Conservation (phyloP, 2,797 vertebrate species). For the Xiphorhynchus erythropygius region DNA sequence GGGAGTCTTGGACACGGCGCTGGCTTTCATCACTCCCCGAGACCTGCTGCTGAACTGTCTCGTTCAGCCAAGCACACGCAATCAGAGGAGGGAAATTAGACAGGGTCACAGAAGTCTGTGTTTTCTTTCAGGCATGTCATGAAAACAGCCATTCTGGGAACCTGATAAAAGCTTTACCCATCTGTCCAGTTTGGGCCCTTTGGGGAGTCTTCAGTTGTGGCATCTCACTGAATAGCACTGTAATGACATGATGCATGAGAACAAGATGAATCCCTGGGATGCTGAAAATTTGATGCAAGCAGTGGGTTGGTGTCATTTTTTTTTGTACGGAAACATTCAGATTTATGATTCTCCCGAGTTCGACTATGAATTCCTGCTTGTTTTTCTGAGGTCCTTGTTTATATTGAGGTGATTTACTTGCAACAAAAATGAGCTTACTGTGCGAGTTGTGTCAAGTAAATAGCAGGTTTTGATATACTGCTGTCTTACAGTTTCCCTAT, state of each 20-base stretch:
- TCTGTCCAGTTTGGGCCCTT: constrained; percentile 68
- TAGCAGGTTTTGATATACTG: constrained; percentile 42
- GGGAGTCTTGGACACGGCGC: neutral
- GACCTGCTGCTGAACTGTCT: constrained; percentile 48
- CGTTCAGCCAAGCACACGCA: constrained; percentile 40
- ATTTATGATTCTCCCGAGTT: constrained; percentile 64
- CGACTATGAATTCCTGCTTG: constrained; percentile 62
- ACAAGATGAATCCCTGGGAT: constrained; percentile 52
- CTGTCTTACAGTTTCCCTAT: constrained; percentile 47
- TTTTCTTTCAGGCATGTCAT: constrained; percentile 67
- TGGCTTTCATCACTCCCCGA: neutral
- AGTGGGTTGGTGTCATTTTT: constrained; percentile 35
- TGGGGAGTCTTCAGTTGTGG: constrained; percentile 61
- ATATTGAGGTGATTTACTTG: constrained; percentile 63
- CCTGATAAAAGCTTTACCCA: constrained; percentile 68
- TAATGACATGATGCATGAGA: constrained; percentile 12
- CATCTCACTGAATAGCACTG: constrained; percentile 37
- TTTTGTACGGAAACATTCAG: constrained; percentile 39
- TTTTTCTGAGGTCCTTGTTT: constrained; percentile 61
- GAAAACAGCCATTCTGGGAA: constrained; percentile 70
- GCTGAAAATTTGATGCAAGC: constrained; percentile 52
- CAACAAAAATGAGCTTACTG: constrained; percentile 52
- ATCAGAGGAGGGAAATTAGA: constrained; percentile 63
- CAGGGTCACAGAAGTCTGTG: constrained; percentile 53
- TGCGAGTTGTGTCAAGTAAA: constrained; percentile 42